Conservation (phyloP, 2,113 vertebrate species). For the Pterocles orientalis region DNA sequence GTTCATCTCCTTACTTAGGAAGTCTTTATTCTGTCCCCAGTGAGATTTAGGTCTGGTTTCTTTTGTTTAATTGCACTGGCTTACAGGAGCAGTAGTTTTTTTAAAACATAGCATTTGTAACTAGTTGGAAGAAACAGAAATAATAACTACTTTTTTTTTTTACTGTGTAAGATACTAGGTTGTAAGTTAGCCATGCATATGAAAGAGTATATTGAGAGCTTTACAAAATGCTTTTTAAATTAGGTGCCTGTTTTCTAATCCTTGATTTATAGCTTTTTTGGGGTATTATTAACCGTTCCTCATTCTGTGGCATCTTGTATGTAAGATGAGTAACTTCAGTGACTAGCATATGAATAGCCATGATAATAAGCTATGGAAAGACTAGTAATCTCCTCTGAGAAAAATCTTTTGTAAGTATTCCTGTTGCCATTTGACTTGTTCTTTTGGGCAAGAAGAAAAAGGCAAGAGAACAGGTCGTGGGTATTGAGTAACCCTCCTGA, state of each 20-base stretch:
- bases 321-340: neutral
- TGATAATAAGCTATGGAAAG: neutral
- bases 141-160: neutral
- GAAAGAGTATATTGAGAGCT: neutral
- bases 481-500: neutral
- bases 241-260: neutral
- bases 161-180: neutral
- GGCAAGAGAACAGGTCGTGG: neutral
- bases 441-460: neutral
- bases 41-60: neutral
- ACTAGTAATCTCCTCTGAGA: neutral
- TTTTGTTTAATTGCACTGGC: neutral
- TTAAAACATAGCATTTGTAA: neutral
- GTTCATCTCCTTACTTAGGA: neutral
- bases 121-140: neutral
- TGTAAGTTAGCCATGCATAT: accelerated
- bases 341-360: neutral
- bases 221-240: neutral
- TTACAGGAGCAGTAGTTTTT: neutral
- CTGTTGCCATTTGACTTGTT: neutral
- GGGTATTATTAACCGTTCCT: neutral
- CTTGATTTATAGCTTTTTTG: neutral
- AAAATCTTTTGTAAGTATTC: neutral
- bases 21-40: neutral
- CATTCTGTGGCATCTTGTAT: neutral